These are phyloP conservation scores for Ecdyonurus torrentis DNA, from an alignment of 2,888 invertebrate species.

Conservation along the genomic window DNA sequence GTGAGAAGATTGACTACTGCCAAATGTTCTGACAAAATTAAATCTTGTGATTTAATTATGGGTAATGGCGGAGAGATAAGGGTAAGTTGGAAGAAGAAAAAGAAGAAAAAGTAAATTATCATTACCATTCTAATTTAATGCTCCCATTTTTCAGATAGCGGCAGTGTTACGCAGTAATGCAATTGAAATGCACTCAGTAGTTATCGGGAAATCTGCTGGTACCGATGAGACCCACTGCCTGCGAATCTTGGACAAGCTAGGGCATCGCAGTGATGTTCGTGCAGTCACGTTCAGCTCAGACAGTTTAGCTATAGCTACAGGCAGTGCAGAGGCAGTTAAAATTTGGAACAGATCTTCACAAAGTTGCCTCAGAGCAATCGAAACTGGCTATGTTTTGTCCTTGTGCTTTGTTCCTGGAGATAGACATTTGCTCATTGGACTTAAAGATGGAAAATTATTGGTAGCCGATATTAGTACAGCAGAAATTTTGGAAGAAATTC, in stretches of 20 bases:
- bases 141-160: constrained; percentile 28
- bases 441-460: constrained; percentile 65
- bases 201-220: constrained; percentile 29
- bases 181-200: constrained; percentile 46
- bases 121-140: constrained; percentile 3
- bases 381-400: constrained; percentile 47
- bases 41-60: constrained; percentile 48
- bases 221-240: constrained; percentile 36
- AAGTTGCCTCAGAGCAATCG: constrained; percentile 51
- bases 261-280: constrained; percentile 81
- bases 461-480: constrained; percentile 75
- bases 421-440: constrained; percentile 72
- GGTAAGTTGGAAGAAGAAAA: too few relatives aligned
- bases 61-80: constrained; percentile 56
- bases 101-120: too few relatives aligned
- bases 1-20: constrained; percentile 49
- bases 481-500: constrained; percentile 59
- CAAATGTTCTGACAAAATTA: constrained; percentile 36
- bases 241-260: constrained; percentile 50
- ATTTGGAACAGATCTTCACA: constrained; percentile 73
- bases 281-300: constrained; percentile 82
- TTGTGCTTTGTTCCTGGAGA: constrained; percentile 78
- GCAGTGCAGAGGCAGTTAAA: constrained; percentile 74
- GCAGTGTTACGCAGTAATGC: constrained; percentile 55
- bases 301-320: constrained; percentile 71